A percentile compares a stretch with the other conserved stretches of the same genome.
These are phyloP conservation scores for Auanema freiburgensis DNA, from an alignment of 2,888 invertebrate species.

Conservation along the genomic window DNA sequence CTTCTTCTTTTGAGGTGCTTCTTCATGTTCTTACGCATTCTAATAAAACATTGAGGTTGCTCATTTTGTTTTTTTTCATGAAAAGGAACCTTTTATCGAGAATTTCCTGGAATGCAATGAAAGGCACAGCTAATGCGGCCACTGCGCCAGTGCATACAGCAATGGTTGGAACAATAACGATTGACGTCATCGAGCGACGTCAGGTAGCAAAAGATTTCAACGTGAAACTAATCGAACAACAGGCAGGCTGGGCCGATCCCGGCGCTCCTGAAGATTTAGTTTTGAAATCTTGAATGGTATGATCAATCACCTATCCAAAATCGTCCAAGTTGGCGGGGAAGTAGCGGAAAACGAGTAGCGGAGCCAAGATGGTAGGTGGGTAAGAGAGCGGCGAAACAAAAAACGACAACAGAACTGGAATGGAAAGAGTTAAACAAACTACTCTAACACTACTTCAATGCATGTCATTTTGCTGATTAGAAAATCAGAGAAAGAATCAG, in stretches of 20 bases:
- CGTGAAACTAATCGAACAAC: no score
- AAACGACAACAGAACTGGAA: not conserved
- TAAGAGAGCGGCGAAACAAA: constrained; percentile 14
- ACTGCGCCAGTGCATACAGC: constrained; percentile 13
- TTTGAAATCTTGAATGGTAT: no score
- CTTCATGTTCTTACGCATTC: not conserved
- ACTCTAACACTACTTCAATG: no score
- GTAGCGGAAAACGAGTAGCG: constrained; percentile 20
- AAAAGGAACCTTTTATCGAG: constrained; percentile 16
- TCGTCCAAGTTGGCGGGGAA: constrained; percentile 23
- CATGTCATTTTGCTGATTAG: no score
- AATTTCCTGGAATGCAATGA: constrained; percentile 18
- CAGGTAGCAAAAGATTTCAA: constrained; percentile 1
- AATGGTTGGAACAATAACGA: constrained; percentile 21
- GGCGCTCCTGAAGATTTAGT: no score
- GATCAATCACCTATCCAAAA: constrained; percentile 18
- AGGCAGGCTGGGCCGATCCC: no score
- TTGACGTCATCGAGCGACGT: constrained; percentile 21
- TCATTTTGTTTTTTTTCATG: not conserved
- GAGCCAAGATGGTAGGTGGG: constrained; percentile 22
- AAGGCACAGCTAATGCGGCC: constrained; percentile 17
- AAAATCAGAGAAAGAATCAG: no score
- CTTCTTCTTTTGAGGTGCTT: constrained; percentile 3
- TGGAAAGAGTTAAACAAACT: no score
- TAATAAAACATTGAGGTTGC: not conserved